Base-by-base conservation (phyloP, 2,888 invertebrate species). In the Hesperia comma region DNA sequence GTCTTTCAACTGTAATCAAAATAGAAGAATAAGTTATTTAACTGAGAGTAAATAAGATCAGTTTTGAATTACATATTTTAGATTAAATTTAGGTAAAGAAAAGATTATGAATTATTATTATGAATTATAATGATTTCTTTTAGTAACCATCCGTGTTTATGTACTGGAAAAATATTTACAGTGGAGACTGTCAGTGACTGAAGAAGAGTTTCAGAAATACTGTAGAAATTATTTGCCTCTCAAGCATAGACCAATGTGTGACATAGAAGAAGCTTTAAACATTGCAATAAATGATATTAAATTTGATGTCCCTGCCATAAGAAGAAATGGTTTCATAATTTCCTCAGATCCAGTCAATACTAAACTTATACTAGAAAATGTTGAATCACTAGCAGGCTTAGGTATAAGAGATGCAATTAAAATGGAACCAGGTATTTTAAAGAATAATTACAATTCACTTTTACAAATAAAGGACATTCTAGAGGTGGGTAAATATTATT, bases 401-500 rank as follows among this genome's bases (percentile, higher is more conserved):
- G 92, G 94, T 72, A 92, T 95, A 56, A 85, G 86, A 66, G 88
- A 93, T 14, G 93, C 93, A 40, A 89, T 95, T 41, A 87, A 81
- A 74, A 80, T 79, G 19, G 93, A 94, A 74, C 96, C 96, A 12
- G 95, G 94, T 71, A 92, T 96, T 71, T 81, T 95, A 58, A 94
- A 94, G 85, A 93, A 94, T 61, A 88, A 94, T 58, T 93, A 94
- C 68, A 91, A 92, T 68, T 83, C 94, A 17, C 78, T 95, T 21
- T 71, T 92, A 51, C 86, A 92, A 79, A 94, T 94, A 26, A 88
- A 94, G 67, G 80, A 93, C 54, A 85, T 94, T 70, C 85, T 96
- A 8, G 90, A 93, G 85, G 89, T 93, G 68, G 71, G 70, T 63
- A 46, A 15, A 43, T 55, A 37, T 37, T 37, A 37, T 37, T 37